These are phyloP conservation scores for Idris sp. DNA, from an alignment of 1,140 invertebrate species.

Conservation along the genomic window DNA sequence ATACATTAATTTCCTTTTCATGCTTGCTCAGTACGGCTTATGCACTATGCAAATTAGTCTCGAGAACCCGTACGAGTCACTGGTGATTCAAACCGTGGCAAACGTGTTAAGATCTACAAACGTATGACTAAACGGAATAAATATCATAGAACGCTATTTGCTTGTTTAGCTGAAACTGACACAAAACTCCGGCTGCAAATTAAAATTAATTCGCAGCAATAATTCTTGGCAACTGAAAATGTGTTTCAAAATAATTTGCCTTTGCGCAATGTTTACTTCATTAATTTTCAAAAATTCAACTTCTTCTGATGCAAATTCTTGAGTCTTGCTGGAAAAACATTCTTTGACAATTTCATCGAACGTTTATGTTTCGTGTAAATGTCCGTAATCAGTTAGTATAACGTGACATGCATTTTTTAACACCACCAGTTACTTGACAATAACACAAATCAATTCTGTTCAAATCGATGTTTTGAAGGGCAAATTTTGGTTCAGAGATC, in stretches of 20 bases:
- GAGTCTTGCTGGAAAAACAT: neutral
- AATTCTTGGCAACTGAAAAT: slow-evolving; percentile 28
- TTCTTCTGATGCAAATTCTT: neutral
- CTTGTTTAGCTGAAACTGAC: slow-evolving; percentile 46
- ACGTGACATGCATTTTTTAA: neutral
- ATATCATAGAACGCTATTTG: slow-evolving; percentile 41
- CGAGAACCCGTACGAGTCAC: slow-evolving; percentile 51
- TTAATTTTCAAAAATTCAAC: slow-evolving; percentile 21
- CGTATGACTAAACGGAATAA: slow-evolving; percentile 52
- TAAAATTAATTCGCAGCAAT: slow-evolving; percentile 34
- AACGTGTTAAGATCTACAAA: slow-evolving; percentile 50
- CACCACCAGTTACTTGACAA: neutral
- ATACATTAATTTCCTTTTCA: slow-evolving; percentile 57
- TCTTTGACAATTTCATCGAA: neutral
- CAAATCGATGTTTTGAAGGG: too few relatives aligned
- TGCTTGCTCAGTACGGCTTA: slow-evolving; percentile 48
- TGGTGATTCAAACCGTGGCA: slow-evolving; percentile 48
- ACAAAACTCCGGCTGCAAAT: slow-evolving; percentile 40
- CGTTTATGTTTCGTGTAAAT: too few relatives aligned
- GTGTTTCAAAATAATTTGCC: slow-evolving; percentile 32
- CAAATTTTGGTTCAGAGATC: too few relatives aligned
- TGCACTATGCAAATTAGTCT: slow-evolving; percentile 53
- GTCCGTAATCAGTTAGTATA: too few relatives aligned
- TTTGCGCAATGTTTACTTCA: slow-evolving; percentile 32
- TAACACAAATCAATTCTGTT: neutral